A percentile compares a stretch with the other conserved stretches of the same genome.
Conservation (phyloP, 2,113 vertebrate genomes). For the Lepisosteus oculatus region DNA sequence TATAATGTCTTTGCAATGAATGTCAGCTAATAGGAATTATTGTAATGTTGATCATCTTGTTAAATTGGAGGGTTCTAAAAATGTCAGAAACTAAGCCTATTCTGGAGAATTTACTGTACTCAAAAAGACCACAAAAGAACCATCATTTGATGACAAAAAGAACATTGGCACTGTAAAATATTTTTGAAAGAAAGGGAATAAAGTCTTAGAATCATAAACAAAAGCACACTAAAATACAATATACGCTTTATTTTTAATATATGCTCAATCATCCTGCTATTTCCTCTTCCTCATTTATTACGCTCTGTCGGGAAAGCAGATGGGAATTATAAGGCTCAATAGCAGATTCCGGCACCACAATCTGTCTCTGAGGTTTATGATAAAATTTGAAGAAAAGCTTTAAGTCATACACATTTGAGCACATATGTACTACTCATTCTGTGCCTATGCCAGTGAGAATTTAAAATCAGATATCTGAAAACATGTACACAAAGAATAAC, state of each 20-base stretch:
- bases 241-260: slow-evolving; percentile 70
- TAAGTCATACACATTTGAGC: slow-evolving; percentile 31
- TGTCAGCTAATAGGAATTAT: too few relatives aligned
- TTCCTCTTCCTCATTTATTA: slow-evolving; percentile 39
- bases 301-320: slow-evolving; percentile 57
- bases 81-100: too few relatives aligned
- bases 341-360: slow-evolving; percentile 64
- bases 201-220: slow-evolving; percentile 76
- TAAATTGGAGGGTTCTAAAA: too few relatives aligned
- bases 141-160: too few relatives aligned
- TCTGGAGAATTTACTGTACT: too few relatives aligned
- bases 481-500: slow-evolving; percentile 20
- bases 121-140: too few relatives aligned
- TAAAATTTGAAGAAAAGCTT: slow-evolving; percentile 41
- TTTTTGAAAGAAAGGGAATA: too few relatives aligned
- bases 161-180: too few relatives aligned
- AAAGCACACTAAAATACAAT: slow-evolving; percentile 54
- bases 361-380: slow-evolving; percentile 58
- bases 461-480: slow-evolving; percentile 25
- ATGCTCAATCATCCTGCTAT: slow-evolving; percentile 66
- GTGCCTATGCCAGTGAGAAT: slow-evolving; percentile 44
- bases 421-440: slow-evolving; percentile 40
- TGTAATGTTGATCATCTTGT: too few relatives aligned
- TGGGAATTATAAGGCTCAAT: slow-evolving; percentile 68
- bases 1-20: too few relatives aligned